Conservation (phyloP, 2,888 invertebrate genomes). For the Cephus nigrinus region DNA sequence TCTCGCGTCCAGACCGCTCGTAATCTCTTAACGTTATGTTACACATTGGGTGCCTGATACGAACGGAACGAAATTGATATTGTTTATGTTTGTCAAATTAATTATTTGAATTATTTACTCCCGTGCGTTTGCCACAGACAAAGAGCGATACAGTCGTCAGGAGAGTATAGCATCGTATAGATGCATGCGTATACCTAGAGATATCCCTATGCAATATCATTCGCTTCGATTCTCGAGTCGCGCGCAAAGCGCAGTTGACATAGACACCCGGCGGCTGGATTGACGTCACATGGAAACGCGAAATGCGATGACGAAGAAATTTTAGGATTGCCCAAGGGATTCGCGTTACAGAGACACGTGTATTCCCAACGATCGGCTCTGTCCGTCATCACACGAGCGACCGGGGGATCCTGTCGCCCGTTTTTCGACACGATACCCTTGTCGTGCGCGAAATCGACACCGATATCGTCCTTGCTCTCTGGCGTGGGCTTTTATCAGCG, state of each 20-base stretch:
- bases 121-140: neutral
- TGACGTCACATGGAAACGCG: neutral
- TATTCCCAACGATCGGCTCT: neutral
- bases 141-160: neutral
- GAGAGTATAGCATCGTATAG: neutral
- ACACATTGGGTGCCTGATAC: neutral
- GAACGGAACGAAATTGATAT: neutral
- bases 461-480: neutral
- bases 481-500: neutral
- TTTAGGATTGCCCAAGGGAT: neutral
- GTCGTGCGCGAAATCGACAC: constrained; percentile 41
- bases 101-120: neutral
- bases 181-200: neutral
- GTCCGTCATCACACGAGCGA: neutral
- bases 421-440: constrained; percentile 61
- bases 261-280: neutral
- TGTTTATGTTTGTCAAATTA: neutral
- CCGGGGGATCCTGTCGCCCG: neutral
- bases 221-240: neutral
- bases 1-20: neutral
- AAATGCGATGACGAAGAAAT: neutral
- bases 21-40: neutral
- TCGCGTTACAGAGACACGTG: neutral
- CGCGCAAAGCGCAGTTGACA: neutral
- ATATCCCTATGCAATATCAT: neutral